phyloP scores from a whole-genome alignment of 2,113 vertebrate species.

The Sclerurus mexicanus region DNA sequence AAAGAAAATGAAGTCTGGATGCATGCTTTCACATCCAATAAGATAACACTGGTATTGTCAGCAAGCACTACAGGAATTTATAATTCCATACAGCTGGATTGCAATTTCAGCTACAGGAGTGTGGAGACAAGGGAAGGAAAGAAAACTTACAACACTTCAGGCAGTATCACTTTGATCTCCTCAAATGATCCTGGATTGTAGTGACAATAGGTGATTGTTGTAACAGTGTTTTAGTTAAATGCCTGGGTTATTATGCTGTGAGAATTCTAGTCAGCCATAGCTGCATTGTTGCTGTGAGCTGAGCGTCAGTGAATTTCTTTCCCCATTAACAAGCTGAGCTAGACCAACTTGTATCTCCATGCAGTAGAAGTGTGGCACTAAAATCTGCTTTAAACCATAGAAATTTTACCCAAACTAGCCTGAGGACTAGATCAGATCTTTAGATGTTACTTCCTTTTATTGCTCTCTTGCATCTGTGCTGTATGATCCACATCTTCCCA shows the following conservation, averaged over 20 bases:
- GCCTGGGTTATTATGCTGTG: neutral
- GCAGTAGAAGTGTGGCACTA: neutral
- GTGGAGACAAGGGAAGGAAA: neutral
- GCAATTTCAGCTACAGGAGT: neutral
- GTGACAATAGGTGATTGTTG: neutral
- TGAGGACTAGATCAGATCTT: neutral
- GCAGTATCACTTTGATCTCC: neutral
- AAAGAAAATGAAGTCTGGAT: slow-evolving; percentile 44
- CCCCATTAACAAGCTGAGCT: neutral
- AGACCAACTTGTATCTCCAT: neutral
- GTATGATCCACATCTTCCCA: neutral
- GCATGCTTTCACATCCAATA: slow-evolving; percentile 32
- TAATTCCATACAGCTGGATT: neutral
- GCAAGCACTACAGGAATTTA: neutral
- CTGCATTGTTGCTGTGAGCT: neutral
- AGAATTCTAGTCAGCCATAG: neutral
- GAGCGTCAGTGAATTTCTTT: neutral
- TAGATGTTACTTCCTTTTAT: neutral
- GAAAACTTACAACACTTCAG: neutral
- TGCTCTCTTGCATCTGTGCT: neutral
- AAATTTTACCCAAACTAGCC: neutral
- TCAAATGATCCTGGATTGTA: slow-evolving; percentile 8
- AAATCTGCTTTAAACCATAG: neutral
- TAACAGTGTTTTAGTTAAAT: slow-evolving; percentile 28
- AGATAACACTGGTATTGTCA: slow-evolving; percentile 21